A percentile compares a stretch with the other conserved stretches of the same genome.
phyloP scores from a whole-genome alignment of 2,797 vertebrate species.

The Mallotus villosus region DNA sequence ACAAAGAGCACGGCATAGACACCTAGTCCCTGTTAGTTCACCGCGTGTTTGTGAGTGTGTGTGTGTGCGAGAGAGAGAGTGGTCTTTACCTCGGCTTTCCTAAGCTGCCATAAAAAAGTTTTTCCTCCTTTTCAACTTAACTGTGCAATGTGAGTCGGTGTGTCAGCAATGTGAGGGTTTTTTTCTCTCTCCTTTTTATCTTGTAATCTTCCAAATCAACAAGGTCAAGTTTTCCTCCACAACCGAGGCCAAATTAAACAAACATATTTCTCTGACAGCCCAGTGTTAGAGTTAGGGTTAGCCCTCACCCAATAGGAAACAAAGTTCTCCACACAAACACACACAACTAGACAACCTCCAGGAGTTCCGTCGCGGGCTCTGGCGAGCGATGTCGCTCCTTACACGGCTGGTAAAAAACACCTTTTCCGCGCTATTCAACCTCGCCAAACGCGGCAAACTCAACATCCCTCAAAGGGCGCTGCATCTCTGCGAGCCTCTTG shows the following conservation, averaged over 20 bases:
- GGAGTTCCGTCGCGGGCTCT: no score
- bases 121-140: constrained; percentile 52
- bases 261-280: no score
- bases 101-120: constrained; percentile 20
- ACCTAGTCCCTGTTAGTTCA: constrained; percentile 23
- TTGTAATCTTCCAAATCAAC: neutral
- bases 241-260: neutral
- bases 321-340: neutral
- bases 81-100: no score
- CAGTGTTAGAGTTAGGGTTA: neutral
- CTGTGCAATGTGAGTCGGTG: constrained; percentile 46
- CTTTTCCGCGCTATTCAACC: no score
- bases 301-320: neutral
- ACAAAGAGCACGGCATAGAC: constrained; percentile 45
- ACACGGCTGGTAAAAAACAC: no score
- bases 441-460: no score
- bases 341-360: no score
- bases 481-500: neutral
- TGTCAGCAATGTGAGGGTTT: constrained; percentile 19
- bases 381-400: no score
- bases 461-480: no score
- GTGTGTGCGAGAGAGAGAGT: neutral
- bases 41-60: constrained; percentile 19
- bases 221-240: neutral
- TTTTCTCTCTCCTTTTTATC: neutral